These are phyloP conservation scores for Gallinago undulata DNA, from an alignment of 2,113 vertebrate species.

Conservation along the genomic window DNA sequence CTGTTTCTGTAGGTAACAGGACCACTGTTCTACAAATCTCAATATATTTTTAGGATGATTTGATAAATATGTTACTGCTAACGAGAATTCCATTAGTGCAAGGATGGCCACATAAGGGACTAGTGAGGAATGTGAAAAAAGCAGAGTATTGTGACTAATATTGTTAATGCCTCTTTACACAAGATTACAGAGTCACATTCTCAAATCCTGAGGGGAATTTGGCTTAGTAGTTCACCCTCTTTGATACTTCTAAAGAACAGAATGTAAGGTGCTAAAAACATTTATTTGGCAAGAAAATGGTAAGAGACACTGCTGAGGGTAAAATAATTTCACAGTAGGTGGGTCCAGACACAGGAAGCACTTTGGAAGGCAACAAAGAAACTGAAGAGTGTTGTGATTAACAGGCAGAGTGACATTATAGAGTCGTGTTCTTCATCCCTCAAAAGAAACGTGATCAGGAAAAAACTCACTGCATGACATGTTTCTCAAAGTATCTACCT, in stretches of 20 bases:
- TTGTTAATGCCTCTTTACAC: slow-evolving; percentile 60
- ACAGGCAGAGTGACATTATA: background rate
- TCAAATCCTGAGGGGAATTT: slow-evolving; percentile 64
- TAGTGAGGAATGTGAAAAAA: slow-evolving; percentile 8
- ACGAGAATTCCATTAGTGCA: background rate
- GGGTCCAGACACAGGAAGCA: background rate
- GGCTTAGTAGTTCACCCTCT: slow-evolving; percentile 43
- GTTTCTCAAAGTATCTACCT: background rate
- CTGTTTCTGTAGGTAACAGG: background rate
- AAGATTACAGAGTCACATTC: slow-evolving; percentile 67
- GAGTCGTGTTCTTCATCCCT: background rate
- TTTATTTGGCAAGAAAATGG: slow-evolving; percentile 13
- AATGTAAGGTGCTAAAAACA: slow-evolving; percentile 47
- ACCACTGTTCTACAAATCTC: background rate
- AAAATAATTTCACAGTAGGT: slow-evolving; percentile 16
- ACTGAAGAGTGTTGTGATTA: background rate
- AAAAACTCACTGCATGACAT: background rate
- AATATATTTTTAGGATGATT: background rate
- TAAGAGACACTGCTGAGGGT: background rate
- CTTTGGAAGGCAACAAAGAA: background rate
- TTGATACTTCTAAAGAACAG: slow-evolving; percentile 44
- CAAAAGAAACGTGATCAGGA: background rate
- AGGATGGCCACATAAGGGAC: background rate
- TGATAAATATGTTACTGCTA: background rate
- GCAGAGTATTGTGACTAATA: slow-evolving; percentile 48